Base-by-base conservation (phyloP, 2,113 vertebrate genomes). In the Haplochromis burtoni region DNA sequence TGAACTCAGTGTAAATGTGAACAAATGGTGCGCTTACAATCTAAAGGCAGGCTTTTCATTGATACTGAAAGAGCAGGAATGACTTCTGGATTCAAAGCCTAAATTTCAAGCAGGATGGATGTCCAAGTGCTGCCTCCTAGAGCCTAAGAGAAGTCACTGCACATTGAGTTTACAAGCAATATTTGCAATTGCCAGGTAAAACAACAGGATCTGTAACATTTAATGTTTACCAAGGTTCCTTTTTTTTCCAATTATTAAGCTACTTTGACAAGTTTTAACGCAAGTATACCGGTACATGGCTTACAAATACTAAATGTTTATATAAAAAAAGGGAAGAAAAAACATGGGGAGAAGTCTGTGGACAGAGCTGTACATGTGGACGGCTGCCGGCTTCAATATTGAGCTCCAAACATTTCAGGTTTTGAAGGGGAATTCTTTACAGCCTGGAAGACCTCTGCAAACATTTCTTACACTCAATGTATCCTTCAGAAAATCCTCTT, bases 111-210 rank as follows among this genome's bases (percentile, higher is more conserved):
- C 59, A 24, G 71, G 68, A 86, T 63, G 71, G 51, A 78, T 76
- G 51, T 88, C 86, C 76, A 88, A 85, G 90, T 89, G 89, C 92
- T 95, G 96, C 95, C 94, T 83, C 91, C 96, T 95, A 89, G 80
- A 93, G 95, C 61, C 86, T 35, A 16, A 63, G 55, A 86, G 40
- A 35, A 83, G 88, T 38, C 91, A 95, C 91, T 95, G 93, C 91
- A 91, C 76, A 9, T 80, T 81, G 21, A 82, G 49, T 71, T 90
- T 45, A 90, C 87, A 76, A 93, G 92, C 76, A 63, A 86, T 11
- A 86, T 49, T 86, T 80, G 76, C 78, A 90, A 81, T 79, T 61
- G 80, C 54, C 33, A 86, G 86, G 85, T 76, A 81, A 92, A 90
- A 91, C 17, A 86, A 89, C 49, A 81, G 51, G 40, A 82, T 83